Conservation (phyloP, 2,888 invertebrate species). For the Thymelicus acteon region DNA sequence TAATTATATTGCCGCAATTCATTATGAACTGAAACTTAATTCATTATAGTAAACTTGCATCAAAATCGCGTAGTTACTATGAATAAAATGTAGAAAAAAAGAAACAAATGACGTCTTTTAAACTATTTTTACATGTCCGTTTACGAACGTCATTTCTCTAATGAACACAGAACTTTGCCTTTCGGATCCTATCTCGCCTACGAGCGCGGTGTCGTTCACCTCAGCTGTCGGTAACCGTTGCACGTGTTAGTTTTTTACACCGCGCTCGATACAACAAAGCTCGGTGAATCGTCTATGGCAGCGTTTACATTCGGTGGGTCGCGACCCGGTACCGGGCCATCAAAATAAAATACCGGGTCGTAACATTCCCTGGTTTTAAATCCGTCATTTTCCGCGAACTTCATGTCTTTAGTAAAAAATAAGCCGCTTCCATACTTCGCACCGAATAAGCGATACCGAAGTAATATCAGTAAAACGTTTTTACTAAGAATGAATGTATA, state of each 20-base stretch:
- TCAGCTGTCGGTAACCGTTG: slow-evolving; percentile 50
- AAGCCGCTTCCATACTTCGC: neutral
- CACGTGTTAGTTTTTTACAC: slow-evolving; percentile 54
- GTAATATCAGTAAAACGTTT: too few relatives aligned
- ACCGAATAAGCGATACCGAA: neutral
- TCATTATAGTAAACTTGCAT: too few relatives aligned
- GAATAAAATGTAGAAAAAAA: too few relatives aligned
- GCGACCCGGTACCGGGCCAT: too few relatives aligned
- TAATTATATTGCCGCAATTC: too few relatives aligned
- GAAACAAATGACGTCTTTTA: too few relatives aligned
- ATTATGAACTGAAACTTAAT: too few relatives aligned
- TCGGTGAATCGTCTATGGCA: neutral
- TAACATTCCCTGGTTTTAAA: neutral
- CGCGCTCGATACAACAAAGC: slow-evolving; percentile 35
- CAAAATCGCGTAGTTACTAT: too few relatives aligned
- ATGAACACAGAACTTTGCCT: slow-evolving; percentile 26
- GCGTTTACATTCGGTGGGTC: too few relatives aligned
- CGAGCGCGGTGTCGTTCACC: slow-evolving; percentile 62
- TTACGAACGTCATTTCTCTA: slow-evolving; percentile 15
- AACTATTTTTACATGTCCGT: neutral
- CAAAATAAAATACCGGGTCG: too few relatives aligned
- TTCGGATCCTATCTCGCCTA: slow-evolving; percentile 38
- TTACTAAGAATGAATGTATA: too few relatives aligned
- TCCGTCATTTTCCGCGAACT: neutral
- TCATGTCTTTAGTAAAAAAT: too few relatives aligned